These are phyloP conservation scores for Tragopan temminckii DNA, from an alignment of 2,797 vertebrate genomes.

Conservation along the genomic window DNA sequence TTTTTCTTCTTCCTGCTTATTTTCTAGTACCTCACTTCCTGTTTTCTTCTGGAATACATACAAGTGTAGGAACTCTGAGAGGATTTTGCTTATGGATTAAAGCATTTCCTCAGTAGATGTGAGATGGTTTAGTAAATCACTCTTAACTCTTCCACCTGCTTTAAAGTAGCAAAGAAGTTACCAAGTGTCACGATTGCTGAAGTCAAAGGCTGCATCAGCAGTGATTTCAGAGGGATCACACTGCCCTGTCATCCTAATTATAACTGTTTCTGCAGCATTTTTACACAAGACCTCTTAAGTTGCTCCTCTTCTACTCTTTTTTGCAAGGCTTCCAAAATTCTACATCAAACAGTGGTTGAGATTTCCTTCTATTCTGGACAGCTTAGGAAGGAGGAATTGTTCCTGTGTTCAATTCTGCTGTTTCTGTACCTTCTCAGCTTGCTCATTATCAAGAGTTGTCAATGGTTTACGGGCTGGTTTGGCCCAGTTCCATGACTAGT, in stretches of 20 bases:
- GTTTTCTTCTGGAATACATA: background rate
- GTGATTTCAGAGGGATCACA: background rate
- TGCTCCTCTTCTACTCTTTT: background rate
- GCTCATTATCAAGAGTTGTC: background rate
- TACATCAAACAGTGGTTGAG: background rate
- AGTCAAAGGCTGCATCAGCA: background rate
- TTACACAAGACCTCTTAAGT: background rate
- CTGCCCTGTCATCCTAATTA: background rate
- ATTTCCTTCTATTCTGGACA: background rate
- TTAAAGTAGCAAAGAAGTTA: background rate
- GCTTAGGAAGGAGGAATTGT: background rate
- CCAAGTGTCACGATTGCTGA: background rate
- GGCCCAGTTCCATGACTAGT: no score
- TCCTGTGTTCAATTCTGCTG: background rate
- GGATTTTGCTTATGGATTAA: constrained; percentile 31
- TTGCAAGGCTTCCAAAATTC: background rate
- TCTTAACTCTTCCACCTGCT: background rate
- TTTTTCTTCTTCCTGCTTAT: background rate
- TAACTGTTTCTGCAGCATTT: background rate
- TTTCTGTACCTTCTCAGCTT: constrained; percentile 26
- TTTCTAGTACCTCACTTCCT: background rate
- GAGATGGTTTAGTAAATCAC: background rate
- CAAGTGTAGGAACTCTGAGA: background rate
- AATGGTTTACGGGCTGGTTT: no score
- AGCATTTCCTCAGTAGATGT: background rate